phyloP scores from a whole-genome alignment of 2,888 invertebrate genomes.

The Macaria notata region DNA sequence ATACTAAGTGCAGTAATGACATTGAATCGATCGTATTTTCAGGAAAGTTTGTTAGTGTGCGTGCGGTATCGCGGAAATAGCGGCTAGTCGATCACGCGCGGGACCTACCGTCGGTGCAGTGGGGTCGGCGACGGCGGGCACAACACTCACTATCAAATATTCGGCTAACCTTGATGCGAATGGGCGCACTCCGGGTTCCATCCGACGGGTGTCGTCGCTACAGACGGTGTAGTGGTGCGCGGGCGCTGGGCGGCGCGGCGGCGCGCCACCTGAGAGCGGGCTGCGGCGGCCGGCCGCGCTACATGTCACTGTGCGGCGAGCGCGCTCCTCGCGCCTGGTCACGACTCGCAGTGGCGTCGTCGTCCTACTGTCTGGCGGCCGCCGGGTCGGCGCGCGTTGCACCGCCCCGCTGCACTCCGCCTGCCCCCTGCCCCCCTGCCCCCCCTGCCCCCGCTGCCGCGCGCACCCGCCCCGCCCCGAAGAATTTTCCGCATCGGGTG shows the following conservation, averaged over 20 bases:
- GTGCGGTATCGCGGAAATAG: conserved; percentile 49
- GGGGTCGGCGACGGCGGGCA: conserved; percentile 54
- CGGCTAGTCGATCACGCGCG: conserved; percentile 59
- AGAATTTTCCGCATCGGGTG: conserved; percentile 82
- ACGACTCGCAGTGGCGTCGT: conserved; percentile 80
- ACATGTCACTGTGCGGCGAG: conserved; percentile 79
- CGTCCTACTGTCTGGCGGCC: conserved; percentile 81
- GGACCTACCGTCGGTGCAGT: conserved; percentile 60
- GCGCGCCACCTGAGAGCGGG: conserved; percentile 74
- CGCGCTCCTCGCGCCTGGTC: conserved; percentile 79
- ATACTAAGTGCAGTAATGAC: conserved; percentile 4
- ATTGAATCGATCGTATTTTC: conserved; percentile 22
- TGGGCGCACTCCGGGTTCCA: conserved; percentile 81
- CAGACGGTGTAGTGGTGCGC: conserved; percentile 67
- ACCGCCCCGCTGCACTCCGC: conserved; percentile 81
- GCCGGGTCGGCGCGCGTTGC: conserved; percentile 73
- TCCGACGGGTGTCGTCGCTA: conserved; percentile 76
- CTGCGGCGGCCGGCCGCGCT: conserved; percentile 77
- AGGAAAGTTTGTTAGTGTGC: conserved; percentile 30
- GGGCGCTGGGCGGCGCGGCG: conserved; percentile 57
- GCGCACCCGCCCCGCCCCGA: conserved; percentile 77
- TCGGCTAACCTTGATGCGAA: conserved; percentile 81
- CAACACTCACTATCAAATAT: conserved; percentile 79
- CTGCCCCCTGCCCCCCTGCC: conserved; percentile 60
- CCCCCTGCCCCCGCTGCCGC: conserved; percentile 59